Conservation (phyloP, 2,113 vertebrate species). For the Engystomops pustulosus region DNA sequence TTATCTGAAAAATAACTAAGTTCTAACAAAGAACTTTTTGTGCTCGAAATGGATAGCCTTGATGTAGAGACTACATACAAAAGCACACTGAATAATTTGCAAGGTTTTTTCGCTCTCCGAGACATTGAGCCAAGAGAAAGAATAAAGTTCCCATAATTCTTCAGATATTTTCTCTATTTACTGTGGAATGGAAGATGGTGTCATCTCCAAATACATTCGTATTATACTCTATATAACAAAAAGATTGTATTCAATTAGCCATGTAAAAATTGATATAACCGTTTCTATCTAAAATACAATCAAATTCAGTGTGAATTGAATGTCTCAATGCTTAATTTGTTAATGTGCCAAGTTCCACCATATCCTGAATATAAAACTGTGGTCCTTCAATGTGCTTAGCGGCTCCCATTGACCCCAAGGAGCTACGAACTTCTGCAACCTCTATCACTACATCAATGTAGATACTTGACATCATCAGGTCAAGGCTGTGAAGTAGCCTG, state of each 20-base stretch:
- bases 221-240: neutral
- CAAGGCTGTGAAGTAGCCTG: no score
- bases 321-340: no score
- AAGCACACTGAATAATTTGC: conserved; percentile 27
- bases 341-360: no score
- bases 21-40: conserved; percentile 59
- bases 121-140: neutral
- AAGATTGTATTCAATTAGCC: no score
- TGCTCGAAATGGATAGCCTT: conserved; percentile 20
- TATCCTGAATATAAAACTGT: no score
- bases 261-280: neutral
- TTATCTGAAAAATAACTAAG: conserved; percentile 71
- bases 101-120: neutral
- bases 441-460: no score
- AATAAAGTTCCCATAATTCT: neutral
- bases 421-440: no score
- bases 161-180: neutral
- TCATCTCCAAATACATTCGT: neutral
- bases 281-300: neutral
- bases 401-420: no score
- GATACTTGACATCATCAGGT: no score
- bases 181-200: neutral
- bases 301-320: neutral
- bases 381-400: no score
- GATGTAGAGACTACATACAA: conserved; percentile 25